Evolutionary conservation across 2,113 vertebrate species (phyloP).

Genomic region (Columba janthina): DNA sequence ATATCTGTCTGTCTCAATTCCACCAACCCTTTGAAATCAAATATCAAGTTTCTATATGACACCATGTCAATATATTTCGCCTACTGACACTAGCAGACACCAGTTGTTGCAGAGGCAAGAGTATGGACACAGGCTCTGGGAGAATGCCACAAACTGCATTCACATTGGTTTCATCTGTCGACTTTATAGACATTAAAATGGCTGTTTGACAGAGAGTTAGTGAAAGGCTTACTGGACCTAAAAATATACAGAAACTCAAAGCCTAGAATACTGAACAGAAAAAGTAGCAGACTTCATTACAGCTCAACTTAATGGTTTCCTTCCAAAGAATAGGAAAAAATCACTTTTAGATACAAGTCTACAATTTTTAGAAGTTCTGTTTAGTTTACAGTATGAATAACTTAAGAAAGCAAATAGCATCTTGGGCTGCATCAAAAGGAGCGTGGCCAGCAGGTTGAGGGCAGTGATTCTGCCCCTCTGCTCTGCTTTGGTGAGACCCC

Average conservation of each 20-base stretch:
- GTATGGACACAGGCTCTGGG: not conserved
- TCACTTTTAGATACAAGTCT: not conserved
- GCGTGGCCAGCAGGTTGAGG: too few species aligned
- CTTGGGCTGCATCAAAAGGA: too few species aligned
- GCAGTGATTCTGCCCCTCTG: too few species aligned
- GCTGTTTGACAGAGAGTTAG: not conserved
- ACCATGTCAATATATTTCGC: not conserved
- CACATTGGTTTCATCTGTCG: not conserved
- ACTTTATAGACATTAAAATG: not conserved
- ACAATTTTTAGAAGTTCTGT: not conserved
- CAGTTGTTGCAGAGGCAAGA: not conserved
- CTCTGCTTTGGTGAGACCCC: too few species aligned
- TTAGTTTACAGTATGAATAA: not conserved
- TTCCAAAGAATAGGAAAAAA: not conserved
- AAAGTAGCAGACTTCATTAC: not conserved
- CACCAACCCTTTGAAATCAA: not conserved
- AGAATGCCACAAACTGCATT: not conserved
- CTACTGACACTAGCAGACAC: not conserved
- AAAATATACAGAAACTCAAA: not conserved
- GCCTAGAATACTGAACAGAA: not conserved
- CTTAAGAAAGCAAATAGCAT: not conserved
- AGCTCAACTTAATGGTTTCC: not conserved
- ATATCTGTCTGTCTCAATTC: not conserved
- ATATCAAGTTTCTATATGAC: not conserved
- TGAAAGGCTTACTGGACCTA: not conserved